phyloP scores from a whole-genome alignment of 2,113 vertebrate species.

The Entelurus aequoreus region DNA sequence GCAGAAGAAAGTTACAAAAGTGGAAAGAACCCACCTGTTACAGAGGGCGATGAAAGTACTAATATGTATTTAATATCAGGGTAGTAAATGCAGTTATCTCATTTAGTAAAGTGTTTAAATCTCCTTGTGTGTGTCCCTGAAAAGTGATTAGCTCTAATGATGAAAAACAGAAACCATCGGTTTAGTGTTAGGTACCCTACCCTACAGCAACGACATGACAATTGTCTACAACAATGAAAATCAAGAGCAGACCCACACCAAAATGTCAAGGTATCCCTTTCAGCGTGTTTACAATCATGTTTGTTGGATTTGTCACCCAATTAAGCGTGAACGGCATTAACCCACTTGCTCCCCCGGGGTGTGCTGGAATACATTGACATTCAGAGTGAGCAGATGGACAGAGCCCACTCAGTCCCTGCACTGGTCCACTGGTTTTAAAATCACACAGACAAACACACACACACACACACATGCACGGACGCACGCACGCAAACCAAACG shows the following conservation, averaged over 20 bases:
- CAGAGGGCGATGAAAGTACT: background rate
- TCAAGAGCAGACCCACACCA: conserved; percentile 28
- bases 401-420: conserved; percentile 34
- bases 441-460: background rate
- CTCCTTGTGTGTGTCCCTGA: background rate
- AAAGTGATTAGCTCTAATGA: conserved; percentile 21
- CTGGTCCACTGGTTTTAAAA: conserved; percentile 28
- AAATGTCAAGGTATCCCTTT: conserved; percentile 57
- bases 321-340: conserved; percentile 46
- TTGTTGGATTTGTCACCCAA: conserved; percentile 55
- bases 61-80: background rate
- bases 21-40: too few relatives aligned
- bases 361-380: conserved; percentile 52
- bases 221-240: conserved; percentile 21
- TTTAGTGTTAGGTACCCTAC: conserved; percentile 14
- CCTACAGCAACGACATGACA: conserved; percentile 8
- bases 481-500: conserved; percentile 17
- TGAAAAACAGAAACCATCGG: conserved; percentile 12
- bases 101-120: background rate
- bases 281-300: conserved; percentile 61
- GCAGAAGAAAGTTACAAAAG: too few relatives aligned
- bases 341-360: conserved; percentile 27
- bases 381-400: conserved; percentile 44
- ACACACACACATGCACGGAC: conserved; percentile 21
- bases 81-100: background rate